Base-by-base conservation (phyloP, 2,888 invertebrate genomes). In the Epirrhoe alternata region DNA sequence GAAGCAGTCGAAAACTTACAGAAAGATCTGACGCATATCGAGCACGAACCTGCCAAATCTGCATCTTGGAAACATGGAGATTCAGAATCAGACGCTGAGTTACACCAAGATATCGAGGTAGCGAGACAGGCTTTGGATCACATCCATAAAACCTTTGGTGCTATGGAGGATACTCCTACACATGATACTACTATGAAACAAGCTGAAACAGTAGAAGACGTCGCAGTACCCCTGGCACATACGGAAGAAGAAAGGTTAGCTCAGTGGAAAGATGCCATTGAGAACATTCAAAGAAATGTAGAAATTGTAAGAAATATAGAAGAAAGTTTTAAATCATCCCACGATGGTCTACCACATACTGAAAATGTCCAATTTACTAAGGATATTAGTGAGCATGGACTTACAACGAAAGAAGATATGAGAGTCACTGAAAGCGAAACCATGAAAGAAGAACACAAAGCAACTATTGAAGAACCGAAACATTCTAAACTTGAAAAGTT, bases 1-100 rank as follows among this genome's bases (percentile, higher is more conserved):
- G 87, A 87, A 80, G 91, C 90, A 1, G 86, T 92, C n/a, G 87
- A 91, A 72, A 85, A 82, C 62, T 74, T 92, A 31, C 87, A 90
- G 73, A 81, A 79, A 17, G 86, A 90, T 66, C 72, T 91, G 38
- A 76, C 81, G 59, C 84, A 79, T 69, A 83, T 85, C 45, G 87
- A 90, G 61, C 72, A 79, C 47, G 81, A 74, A 64, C 73, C 79
- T 30, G 69, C 67, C n/a, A 81, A 79, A 71, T 64, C 51, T 35
- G 61, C 71, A 3, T 68, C 76, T 56, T 77, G 77, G 72, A 77
- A 80, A 57, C 77, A 84, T 14, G 74, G 74, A 30, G 63, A 75
- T 16, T 64, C 76, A 10, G 79, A 81, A 53, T 56, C 84, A 10
- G 86, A 89, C 64, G 73, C 69, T 16, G 82, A 85, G 59, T 71